Evolutionary conservation across 2,888 invertebrate genomes (phyloP), one percentile per base, ranked within the genome.

Genomic region (Perizoma flavofasciatum): DNA sequence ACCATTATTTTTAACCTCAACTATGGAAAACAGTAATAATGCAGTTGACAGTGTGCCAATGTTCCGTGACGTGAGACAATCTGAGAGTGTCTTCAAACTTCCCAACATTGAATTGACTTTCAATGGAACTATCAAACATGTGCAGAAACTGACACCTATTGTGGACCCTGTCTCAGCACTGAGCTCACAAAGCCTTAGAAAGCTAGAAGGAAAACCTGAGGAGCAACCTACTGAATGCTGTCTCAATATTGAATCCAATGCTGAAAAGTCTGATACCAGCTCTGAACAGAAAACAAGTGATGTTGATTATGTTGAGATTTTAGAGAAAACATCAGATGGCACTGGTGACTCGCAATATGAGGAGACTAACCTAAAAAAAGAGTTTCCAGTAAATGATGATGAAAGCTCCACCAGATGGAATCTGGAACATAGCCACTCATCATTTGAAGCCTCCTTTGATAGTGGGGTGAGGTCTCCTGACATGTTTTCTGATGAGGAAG

Each of bases 401-500:
- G 78, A 77, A 0, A 85, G 77, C 53, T 78, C 68, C 52, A 66
- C 69, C 22, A 90, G 88, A 69, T 90, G 88, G 89, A 87, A 84
- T 63, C 79, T 78, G 4, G 91, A 92, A 40, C 86, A 87, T 10
- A 90, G 89, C 65, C 86, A 81, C 59, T 91, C 91, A 2, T 92
- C 91, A 8, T 74, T 88, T 1, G 91, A 92, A 61, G 86, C 85
- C 8, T 91, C 91, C 1, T 91, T 88, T 82, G 90, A 91, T 71
- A 92, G 91, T 72, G 91, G 91, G 66, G 83, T 91, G 44, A 74
- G 92, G 48, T 94, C 94, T 54, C 95, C 95, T 0, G 95, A 95
- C 74, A 86, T 96, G 75, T 95, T 95, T 78, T 94, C 93, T 61
- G 94, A 94, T 61, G 93, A 93, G 46, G 91, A 88, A 47, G 85